Base-by-base conservation (phyloP, 2,888 invertebrate genomes). In the Chrysina gloriosa region DNA sequence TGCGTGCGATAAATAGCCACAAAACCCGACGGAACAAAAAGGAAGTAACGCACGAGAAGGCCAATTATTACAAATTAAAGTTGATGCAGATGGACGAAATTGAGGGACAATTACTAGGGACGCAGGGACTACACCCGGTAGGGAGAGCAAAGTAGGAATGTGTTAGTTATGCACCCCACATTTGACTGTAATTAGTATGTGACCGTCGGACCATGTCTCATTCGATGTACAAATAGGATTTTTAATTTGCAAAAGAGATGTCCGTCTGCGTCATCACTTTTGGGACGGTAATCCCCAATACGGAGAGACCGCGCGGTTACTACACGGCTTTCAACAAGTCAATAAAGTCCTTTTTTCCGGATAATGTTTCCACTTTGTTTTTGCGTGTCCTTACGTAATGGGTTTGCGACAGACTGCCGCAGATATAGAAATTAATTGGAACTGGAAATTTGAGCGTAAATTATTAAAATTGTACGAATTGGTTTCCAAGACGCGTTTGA, bases 151-250 rank as follows among this genome's bases (percentile, higher is more conserved):
- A 61, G 45, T 52, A 52, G 42, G 42, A 65, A 65, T 65, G 64
- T 65, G 50, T 65, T 65, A 65, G 64, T 65, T 65, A 65, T 65
- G 64, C 64, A 65, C 64, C 64, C 64, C 16, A 65, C 64, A 65
- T 52, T 65, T 65, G 64, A 52, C 64, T 65, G 64, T 42, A 65
- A 65, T 65, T 65, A 65, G 64, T 52, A 65, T 52, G 52, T 52
- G 64, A 65, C 64, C 64, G 39, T 21, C 64, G 19, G 34, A 61
- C 58, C 42, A 27, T 45, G 58, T 65, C 50, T 52, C 50, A 65
- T 65, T 65, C 64, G 34, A 52, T 50, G 48, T 42, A 65, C 64
- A 65, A 65, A 65, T 65, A 65, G 42, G 64, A 52, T 65, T 65
- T 65, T 52, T 65, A 42, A 42, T 50, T 50, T 65, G 52, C 52